phyloP scores from a whole-genome alignment of 2,113 vertebrate species.

The Zosterops hypoxanthus region DNA sequence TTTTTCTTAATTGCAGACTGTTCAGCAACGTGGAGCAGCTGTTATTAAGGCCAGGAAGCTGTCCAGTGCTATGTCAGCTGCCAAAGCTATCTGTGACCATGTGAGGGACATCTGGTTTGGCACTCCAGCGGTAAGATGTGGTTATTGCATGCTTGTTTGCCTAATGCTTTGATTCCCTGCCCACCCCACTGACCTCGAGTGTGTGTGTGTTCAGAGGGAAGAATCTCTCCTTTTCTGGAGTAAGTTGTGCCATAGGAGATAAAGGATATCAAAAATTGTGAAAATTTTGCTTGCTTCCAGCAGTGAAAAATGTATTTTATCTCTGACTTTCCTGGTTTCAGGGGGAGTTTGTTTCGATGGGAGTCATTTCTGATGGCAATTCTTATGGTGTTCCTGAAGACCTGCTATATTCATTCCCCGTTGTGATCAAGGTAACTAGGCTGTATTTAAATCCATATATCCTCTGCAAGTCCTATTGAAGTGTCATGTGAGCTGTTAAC shows the following conservation, averaged over 20 bases:
- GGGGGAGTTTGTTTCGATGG: constrained; percentile 96
- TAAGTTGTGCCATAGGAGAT: neutral
- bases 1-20: constrained; percentile 76
- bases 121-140: constrained; percentile 84
- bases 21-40: constrained; percentile 92
- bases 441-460: neutral
- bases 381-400: constrained; percentile 87
- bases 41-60: constrained; percentile 96
- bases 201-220: neutral
- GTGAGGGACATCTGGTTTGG: constrained; percentile 94
- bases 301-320: neutral
- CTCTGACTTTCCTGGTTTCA: constrained; percentile 53
- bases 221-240: neutral
- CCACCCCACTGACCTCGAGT: neutral
- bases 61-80: constrained; percentile 98
- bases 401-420: constrained; percentile 95
- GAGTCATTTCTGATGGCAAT: constrained; percentile 92
- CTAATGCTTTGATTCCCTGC: neutral
- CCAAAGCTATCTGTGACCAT: constrained; percentile 96
- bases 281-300: neutral
- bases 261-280: neutral
- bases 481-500: neutral
- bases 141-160: neutral
- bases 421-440: constrained; percentile 87
- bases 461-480: neutral